Evolutionary conservation across 2,888 invertebrate species (phyloP).

Genomic region (Sturmia bella): DNA sequence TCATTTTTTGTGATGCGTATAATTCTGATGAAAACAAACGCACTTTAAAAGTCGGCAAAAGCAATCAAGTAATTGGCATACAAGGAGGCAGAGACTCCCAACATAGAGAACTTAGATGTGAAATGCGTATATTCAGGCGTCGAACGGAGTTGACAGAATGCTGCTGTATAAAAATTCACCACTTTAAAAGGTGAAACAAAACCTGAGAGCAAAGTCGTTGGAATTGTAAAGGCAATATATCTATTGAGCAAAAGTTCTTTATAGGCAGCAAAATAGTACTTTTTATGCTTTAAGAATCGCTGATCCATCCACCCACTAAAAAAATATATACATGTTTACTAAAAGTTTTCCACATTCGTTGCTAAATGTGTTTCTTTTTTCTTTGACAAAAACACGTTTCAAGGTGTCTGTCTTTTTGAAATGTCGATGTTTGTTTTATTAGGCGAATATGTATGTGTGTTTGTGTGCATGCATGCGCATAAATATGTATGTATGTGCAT

Average conservation of each 20-base stretch:
- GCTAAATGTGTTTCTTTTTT: conserved; percentile 45
- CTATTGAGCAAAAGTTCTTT: no score
- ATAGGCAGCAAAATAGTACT: no score
- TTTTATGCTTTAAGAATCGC: conserved; percentile 22
- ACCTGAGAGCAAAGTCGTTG: no score
- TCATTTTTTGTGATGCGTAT: conserved; percentile 46
- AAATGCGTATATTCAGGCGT: no score
- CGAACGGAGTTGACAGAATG: no score
- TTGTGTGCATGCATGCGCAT: neutral
- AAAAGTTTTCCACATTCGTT: conserved; percentile 31
- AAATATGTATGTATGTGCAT: no score
- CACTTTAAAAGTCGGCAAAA: neutral
- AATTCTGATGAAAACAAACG: conserved; percentile 26
- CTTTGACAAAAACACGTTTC: conserved; percentile 7
- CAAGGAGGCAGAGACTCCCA: no score
- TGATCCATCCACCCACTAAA: conserved; percentile 8
- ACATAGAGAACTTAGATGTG: no score
- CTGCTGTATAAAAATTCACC: no score
- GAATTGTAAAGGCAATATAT: no score
- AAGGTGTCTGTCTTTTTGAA: neutral
- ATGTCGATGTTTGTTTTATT: neutral
- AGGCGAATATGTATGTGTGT: no score
- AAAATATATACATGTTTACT: conserved; percentile 5
- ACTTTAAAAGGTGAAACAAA: no score
- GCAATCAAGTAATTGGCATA: conserved; percentile 7